Evolutionary conservation across 2,797 vertebrate genomes (phyloP), one percentile per base, ranked within the genome.

Genomic region (Gouania willdenowi): DNA sequence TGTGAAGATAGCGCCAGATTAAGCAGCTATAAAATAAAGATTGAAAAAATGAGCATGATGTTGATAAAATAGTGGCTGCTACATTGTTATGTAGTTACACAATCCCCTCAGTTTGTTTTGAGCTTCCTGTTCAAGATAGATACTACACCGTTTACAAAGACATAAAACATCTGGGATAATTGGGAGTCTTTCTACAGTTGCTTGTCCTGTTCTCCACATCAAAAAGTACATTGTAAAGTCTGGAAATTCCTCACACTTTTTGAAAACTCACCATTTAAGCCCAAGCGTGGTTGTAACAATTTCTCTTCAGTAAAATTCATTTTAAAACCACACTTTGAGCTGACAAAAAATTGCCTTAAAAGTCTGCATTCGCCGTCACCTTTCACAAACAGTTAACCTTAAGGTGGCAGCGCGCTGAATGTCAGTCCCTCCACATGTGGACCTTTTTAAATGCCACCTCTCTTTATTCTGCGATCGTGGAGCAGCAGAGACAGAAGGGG

Each of bases 391-490:
- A 75, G 77, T 84, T 87, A 86, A 86, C 81, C 84, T 88, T 86
- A 86, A 82, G 68, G 79, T 77, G 75, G 67, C 43, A 65, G 76
- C 75, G 51, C 65, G 79, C 33, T 86, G 82, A 89, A 89, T 88
- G 85, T 86, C 83, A 88, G 61, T 65, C 71, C 69, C 71, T 79
- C 66, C 66, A 76, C 66, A 71, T 34, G 57, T 34, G 55, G 83
- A 84, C 81, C 71, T 87, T 88, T 88, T 74, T 66, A 87, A 84
- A 90, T 87, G 84, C 79, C 87, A 85, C 52, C 41, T 33, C 73
- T 79, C 59, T 83, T 84, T 83, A 79, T 81, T 83, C 70, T 41
- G 61, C 58, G 40, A 60, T 57, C 54, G 65, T 66, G 66, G 53
- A 79, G 53, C 21, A 51, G 60, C 56, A 52, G 64, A 66, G 75